These are phyloP conservation scores for Cardinalis cardinalis DNA, from an alignment of 2,113 vertebrate species.

Conservation along the genomic window DNA sequence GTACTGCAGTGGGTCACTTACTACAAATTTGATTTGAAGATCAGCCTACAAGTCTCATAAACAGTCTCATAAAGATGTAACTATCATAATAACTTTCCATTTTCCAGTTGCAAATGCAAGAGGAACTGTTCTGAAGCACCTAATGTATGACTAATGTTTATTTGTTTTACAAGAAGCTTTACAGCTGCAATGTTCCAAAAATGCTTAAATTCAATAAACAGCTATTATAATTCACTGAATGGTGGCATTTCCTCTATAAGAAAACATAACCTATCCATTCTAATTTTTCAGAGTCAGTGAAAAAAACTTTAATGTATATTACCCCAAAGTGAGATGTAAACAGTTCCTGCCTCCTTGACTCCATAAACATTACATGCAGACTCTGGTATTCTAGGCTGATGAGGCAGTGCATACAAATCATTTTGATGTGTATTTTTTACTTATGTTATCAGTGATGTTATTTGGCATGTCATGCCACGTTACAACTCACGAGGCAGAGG, in stretches of 20 bases:
- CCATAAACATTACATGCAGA: background rate
- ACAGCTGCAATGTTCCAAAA: constrained; percentile 42
- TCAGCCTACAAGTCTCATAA: constrained; percentile 41
- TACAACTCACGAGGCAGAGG: background rate
- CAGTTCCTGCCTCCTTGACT: background rate
- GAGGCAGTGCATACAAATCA: background rate
- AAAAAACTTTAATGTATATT: constrained; percentile 40
- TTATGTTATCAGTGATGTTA: background rate
- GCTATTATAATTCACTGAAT: constrained; percentile 54
- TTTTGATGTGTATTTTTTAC: background rate
- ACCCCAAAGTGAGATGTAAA: constrained; percentile 44
- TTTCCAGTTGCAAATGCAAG: constrained; percentile 29
- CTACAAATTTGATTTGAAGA: constrained; percentile 49
- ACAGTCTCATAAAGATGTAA: constrained; percentile 52
- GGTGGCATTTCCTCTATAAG: constrained; percentile 20
- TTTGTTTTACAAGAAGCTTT: constrained; percentile 45
- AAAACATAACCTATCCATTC: constrained; percentile 45
- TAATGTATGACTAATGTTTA: constrained; percentile 52
- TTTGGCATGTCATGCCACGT: background rate
- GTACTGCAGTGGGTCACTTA: constrained; percentile 34
- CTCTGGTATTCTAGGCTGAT: background rate
- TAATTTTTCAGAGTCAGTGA: constrained; percentile 47
- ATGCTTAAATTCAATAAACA: constrained; percentile 60
- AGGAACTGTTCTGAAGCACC: constrained; percentile 38
- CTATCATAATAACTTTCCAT: constrained; percentile 47